phyloP scores from a whole-genome alignment of 2,797 vertebrate genomes.

The Vultur gryphus region DNA sequence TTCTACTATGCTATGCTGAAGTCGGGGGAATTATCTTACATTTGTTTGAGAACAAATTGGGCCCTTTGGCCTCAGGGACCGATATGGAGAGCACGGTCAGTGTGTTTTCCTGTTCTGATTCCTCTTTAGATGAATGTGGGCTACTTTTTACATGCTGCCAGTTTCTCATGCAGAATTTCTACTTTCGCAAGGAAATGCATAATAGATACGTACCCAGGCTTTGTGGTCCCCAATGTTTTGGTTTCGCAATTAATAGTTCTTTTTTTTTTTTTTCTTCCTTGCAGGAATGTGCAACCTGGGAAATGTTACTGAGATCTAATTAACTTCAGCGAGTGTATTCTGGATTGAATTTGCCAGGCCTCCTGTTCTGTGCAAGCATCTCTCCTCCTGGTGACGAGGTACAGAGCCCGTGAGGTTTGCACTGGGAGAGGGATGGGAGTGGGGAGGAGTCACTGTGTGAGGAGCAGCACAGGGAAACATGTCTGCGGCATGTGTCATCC shows the following conservation, averaged over 20 bases:
- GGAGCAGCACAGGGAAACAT: background rate
- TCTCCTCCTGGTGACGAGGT: background rate
- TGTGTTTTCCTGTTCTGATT: background rate
- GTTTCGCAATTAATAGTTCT: background rate
- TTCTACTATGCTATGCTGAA: background rate
- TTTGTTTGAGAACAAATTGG: background rate
- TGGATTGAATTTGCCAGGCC: background rate
- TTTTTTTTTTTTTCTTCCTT: background rate
- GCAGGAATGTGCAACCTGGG: background rate
- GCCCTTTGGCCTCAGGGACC: background rate
- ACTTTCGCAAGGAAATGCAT: background rate
- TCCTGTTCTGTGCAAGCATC: background rate
- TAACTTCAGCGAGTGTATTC: background rate
- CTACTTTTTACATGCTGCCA: rapidly evolving
- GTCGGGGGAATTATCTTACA: background rate
- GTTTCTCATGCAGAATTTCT: background rate
- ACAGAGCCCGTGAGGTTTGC: background rate
- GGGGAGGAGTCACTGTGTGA: background rate
- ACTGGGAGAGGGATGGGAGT: background rate
- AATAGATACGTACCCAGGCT: background rate
- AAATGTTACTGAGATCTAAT: background rate
- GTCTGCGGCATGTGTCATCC: background rate
- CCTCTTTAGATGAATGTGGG: background rate
- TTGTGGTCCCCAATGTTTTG: rapidly evolving
- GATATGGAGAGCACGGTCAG: background rate